phyloP scores from a whole-genome alignment of 2,888 invertebrate genomes.

The Ophion costatus region DNA sequence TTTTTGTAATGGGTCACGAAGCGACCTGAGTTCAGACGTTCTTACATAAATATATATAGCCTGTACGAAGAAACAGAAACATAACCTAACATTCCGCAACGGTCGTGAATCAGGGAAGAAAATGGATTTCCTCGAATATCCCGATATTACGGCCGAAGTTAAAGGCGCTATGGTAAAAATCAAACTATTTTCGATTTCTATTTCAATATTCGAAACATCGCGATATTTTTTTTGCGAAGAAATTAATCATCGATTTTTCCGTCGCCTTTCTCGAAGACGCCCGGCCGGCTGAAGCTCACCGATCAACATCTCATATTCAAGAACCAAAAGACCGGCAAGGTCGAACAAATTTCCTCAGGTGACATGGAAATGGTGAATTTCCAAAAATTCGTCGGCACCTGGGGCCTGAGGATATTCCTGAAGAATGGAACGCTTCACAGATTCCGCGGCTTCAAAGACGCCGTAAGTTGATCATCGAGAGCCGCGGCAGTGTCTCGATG shows the following conservation, averaged over 20 bases:
- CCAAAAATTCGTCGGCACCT: slow-evolving; percentile 95
- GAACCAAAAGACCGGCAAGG: slow-evolving; percentile 98
- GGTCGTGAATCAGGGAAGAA: slow-evolving; percentile 55
- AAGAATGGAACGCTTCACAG: slow-evolving; percentile 96
- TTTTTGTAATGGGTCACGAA: neutral
- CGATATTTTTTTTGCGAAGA: neutral
- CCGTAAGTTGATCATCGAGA: slow-evolving; percentile 84
- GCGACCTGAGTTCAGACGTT: neutral
- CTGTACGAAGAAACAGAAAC: neutral
- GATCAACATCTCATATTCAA: slow-evolving; percentile 96
- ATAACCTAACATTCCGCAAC: slow-evolving; percentile 47
- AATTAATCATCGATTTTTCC: slow-evolving; percentile 13
- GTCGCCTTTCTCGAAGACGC: slow-evolving; percentile 86
- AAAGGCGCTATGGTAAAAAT: slow-evolving; percentile 92
- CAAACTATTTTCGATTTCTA: neutral
- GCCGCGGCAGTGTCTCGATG: neutral
- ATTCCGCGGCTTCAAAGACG: slow-evolving; percentile 97
- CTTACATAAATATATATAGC: neutral
- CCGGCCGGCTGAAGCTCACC: slow-evolving; percentile 96
- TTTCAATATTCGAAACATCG: neutral
- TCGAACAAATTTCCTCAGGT: slow-evolving; percentile 92
- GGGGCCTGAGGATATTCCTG: slow-evolving; percentile 94
- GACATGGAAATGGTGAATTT: slow-evolving; percentile 97
- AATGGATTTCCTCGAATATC: slow-evolving; percentile 95
- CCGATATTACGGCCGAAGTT: slow-evolving; percentile 92